Evolutionary conservation across 2,797 vertebrate species (phyloP).

Genomic region (Myotis pilosus): DNA sequence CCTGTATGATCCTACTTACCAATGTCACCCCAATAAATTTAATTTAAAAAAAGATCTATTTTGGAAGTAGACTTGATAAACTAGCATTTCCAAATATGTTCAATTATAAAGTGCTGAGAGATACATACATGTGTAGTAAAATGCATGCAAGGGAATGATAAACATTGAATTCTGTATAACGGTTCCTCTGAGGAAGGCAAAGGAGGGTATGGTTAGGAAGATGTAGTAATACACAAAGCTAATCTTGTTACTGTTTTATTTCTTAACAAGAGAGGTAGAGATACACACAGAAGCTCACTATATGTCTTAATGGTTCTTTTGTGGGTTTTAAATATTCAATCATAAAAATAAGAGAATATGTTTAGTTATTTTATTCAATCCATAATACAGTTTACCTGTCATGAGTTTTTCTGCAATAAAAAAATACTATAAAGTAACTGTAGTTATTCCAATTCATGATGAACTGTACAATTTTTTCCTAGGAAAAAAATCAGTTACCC

Average conservation of each 20-base stretch:
- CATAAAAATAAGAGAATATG: not conserved
- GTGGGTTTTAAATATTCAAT: constrained; percentile 40
- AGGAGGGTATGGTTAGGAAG: not conserved
- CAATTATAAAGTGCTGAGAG: not conserved
- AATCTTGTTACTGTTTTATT: not conserved
- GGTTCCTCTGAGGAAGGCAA: not conserved
- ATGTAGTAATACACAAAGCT: not conserved
- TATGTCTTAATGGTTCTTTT: not conserved
- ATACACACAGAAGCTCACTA: not conserved
- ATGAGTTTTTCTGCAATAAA: not conserved
- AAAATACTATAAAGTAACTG: constrained; percentile 18
- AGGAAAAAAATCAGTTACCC: not conserved
- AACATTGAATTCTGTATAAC: not conserved
- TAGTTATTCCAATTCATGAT: constrained; percentile 13
- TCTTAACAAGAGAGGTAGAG: not conserved
- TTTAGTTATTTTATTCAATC: constrained; percentile 17
- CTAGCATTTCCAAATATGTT: not conserved
- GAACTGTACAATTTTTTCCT: constrained; percentile 19
- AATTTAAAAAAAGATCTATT: not conserved
- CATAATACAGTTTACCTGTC: not conserved
- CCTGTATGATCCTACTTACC: too few relatives aligned
- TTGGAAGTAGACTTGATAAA: not conserved
- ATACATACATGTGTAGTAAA: not conserved
- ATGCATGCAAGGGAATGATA: not conserved
- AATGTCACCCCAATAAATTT: too few relatives aligned